Evolutionary conservation across 2,797 vertebrate species (phyloP).

Genomic region (Atherinosoma microstoma): DNA sequence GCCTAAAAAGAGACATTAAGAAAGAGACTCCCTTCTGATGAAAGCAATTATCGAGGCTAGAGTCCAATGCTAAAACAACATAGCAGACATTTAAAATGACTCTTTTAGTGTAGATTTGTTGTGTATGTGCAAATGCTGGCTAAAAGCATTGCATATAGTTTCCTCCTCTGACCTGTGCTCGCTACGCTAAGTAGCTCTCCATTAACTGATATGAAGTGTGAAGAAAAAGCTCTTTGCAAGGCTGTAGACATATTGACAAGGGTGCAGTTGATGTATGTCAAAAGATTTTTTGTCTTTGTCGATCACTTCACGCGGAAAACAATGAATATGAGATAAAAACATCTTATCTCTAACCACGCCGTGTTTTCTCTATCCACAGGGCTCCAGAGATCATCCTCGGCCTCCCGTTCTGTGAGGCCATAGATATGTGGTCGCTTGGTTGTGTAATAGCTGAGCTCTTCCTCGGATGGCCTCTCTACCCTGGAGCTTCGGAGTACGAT

Average conservation of each 20-base stretch:
- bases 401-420: constrained; percentile 96
- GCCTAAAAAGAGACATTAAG: constrained; percentile 18
- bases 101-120: constrained; percentile 7
- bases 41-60: constrained; percentile 27
- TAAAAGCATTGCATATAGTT: constrained; percentile 3
- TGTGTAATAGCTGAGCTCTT: constrained; percentile 99
- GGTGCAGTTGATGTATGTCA: background rate
- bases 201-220: constrained; percentile 22
- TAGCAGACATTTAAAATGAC: constrained; percentile 21
- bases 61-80: constrained; percentile 38
- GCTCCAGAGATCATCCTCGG: constrained; percentile 99
- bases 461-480: constrained; percentile 97
- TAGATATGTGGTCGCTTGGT: constrained; percentile 99
- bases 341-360: constrained; percentile 19
- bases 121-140: background rate
- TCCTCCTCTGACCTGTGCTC: constrained; percentile 26
- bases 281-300: background rate
- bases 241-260: background rate
- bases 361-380: constrained; percentile 75
- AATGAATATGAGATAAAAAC: constrained; percentile 1
- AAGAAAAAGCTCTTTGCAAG: constrained; percentile 18
- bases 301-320: background rate
- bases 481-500: constrained; percentile 96
- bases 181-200: constrained; percentile 17
- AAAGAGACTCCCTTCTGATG: background rate